A percentile compares a stretch with the other conserved stretches of the same genome.
Evolutionary conservation across 2,888 invertebrate genomes (phyloP).

Genomic region (Myathropa florea): DNA sequence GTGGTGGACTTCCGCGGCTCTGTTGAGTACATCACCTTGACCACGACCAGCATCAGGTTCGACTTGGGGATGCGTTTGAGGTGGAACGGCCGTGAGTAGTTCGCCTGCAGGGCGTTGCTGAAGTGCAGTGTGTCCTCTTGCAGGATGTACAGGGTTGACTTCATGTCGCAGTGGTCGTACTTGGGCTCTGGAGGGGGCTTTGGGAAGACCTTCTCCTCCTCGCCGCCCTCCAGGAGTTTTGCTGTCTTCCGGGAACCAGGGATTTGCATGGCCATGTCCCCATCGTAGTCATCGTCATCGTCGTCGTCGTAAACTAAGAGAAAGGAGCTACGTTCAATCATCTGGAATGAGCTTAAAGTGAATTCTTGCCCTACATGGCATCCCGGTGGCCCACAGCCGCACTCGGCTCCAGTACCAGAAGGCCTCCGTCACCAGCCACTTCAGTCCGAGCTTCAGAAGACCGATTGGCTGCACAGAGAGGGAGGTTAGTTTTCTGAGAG

Average conservation of each 20-base stretch:
- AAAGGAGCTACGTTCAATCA: too few species aligned
- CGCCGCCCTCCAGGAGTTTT: constrained; percentile 77
- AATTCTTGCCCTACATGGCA: constrained; percentile 76
- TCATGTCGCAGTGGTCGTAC: constrained; percentile 86
- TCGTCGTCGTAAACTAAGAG: constrained; percentile 79
- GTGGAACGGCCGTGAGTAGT: constrained; percentile 84
- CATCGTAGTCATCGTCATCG: constrained; percentile 80
- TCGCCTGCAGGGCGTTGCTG: constrained; percentile 79
- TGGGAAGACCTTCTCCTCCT: constrained; percentile 81
- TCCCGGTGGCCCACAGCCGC: constrained; percentile 78
- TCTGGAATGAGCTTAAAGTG: too few species aligned
- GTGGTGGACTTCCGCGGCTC: constrained; percentile 81
- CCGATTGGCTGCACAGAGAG: constrained; percentile 79
- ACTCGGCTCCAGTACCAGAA: constrained; percentile 78
- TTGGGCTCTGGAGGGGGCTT: constrained; percentile 76
- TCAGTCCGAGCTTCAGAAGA: constrained; percentile 77
- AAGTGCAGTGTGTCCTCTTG: constrained; percentile 82
- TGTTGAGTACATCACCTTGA: constrained; percentile 83
- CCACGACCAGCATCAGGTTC: constrained; percentile 89
- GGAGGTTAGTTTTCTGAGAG: not conserved
- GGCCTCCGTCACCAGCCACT: constrained; percentile 81
- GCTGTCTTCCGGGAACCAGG: constrained; percentile 72
- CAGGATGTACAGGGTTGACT: constrained; percentile 86
- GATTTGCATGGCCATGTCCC: constrained; percentile 74
- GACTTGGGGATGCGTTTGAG: constrained; percentile 88